Evolutionary conservation across 2,888 invertebrate species (phyloP).

Genomic region (Archips xylosteana): DNA sequence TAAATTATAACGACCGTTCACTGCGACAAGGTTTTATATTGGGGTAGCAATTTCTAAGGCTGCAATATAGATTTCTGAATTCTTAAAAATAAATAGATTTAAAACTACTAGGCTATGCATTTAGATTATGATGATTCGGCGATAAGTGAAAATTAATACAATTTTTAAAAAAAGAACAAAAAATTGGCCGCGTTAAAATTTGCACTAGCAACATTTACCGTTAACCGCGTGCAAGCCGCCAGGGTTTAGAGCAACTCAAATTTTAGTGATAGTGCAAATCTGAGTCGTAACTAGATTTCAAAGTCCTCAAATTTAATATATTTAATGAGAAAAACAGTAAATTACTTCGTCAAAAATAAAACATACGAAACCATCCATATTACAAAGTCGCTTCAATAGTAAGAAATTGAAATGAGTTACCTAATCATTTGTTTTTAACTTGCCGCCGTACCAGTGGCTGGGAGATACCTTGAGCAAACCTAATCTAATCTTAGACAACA

Average conservation of each 20-base stretch:
- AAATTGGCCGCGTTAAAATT: neutral
- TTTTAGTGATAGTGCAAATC: neutral
- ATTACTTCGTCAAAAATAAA: neutral
- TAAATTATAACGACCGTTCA: too few species aligned
- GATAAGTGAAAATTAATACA: neutral
- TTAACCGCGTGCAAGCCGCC: constrained; percentile 6
- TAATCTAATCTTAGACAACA: constrained; percentile 43
- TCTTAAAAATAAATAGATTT: too few species aligned
- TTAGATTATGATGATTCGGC: too few species aligned
- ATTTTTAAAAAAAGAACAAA: neutral
- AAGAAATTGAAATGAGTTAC: constrained; percentile 19
- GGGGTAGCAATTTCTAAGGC: too few species aligned
- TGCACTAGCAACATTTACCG: constrained; percentile 6
- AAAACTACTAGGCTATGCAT: too few species aligned
- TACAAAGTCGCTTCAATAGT: neutral
- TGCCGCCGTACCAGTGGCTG: constrained; percentile 32
- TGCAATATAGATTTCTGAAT: too few species aligned
- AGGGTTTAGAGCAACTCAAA: neutral
- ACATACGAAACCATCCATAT: neutral
- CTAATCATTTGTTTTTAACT: constrained; percentile 41
- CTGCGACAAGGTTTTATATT: too few species aligned
- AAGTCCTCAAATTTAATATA: neutral
- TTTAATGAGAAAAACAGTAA: neutral
- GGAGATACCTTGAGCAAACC: constrained; percentile 35
- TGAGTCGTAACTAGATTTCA: neutral